Conservation (phyloP, 2,797 vertebrate genomes). For the Ptychadena robeensis region DNA sequence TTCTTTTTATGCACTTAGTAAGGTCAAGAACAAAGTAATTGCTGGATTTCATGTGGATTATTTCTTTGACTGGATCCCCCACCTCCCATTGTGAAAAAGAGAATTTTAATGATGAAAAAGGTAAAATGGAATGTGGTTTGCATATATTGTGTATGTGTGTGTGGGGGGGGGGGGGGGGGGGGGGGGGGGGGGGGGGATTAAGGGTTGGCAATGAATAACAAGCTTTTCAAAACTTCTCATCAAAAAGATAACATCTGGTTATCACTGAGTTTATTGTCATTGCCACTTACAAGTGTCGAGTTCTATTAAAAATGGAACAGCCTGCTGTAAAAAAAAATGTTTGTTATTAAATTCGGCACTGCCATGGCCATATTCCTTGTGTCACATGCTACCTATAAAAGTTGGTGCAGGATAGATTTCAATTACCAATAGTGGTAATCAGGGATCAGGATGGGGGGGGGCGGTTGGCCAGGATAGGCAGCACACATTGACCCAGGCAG, state of each 20-base stretch:
- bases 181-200: background rate
- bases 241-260: background rate
- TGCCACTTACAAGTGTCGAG: background rate
- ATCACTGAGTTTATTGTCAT: background rate
- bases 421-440: too few species aligned
- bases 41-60: background rate
- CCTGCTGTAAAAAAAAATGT: background rate
- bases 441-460: too few species aligned
- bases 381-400: background rate
- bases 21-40: slow-evolving; percentile 3
- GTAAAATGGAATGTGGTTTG: background rate
- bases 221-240: background rate
- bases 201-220: background rate
- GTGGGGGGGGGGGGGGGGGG: too few species aligned
- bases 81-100: background rate
- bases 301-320: background rate
- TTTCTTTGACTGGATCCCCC: background rate
- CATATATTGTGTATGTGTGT: background rate
- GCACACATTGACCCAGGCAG: too few species aligned
- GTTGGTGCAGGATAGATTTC: too few species aligned
- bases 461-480: too few species aligned
- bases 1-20: slow-evolving; percentile 6
- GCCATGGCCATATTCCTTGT: background rate
- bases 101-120: background rate
- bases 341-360: too few species aligned